Conservation (phyloP, 1,140 invertebrate species). For the Hyphantria cunea region DNA sequence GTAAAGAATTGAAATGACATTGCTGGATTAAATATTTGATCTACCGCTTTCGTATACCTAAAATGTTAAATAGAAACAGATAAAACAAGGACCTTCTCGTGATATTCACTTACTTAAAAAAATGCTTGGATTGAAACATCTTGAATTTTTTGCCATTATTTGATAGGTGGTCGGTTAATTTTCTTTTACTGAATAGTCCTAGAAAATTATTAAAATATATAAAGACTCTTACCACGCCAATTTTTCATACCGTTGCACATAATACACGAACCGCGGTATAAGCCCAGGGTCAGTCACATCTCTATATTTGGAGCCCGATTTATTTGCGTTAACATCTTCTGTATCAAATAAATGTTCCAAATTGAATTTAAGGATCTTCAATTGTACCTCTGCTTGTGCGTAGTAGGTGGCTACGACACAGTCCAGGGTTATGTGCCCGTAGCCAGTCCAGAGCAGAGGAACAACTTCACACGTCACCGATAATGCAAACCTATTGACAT, state of each 20-base stretch:
- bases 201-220: no score
- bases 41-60: conserved; percentile 30
- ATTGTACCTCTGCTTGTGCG: conserved; percentile 29
- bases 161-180: no score
- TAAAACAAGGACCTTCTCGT: no score
- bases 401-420: conserved; percentile 31
- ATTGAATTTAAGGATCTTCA: conserved; percentile 40
- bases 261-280: conserved; percentile 21
- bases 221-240: conserved; percentile 35
- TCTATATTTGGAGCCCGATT: conserved; percentile 12
- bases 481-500: conserved; percentile 14
- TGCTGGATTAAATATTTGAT: conserved; percentile 13
- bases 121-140: no score
- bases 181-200: no score
- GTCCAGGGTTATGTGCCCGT: conserved; percentile 32
- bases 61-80: no score
- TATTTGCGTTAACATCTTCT: background rate
- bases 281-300: conserved; percentile 16
- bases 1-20: conserved; percentile 30
- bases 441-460: conserved; percentile 22
- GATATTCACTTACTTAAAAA: no score
- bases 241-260: conserved; percentile 29
- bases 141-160: no score
- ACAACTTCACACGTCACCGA: conserved; percentile 11
- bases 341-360: conserved; percentile 37